Evolutionary conservation across 2,113 vertebrate species (phyloP).

Genomic region (Microcebus griseorufus): DNA sequence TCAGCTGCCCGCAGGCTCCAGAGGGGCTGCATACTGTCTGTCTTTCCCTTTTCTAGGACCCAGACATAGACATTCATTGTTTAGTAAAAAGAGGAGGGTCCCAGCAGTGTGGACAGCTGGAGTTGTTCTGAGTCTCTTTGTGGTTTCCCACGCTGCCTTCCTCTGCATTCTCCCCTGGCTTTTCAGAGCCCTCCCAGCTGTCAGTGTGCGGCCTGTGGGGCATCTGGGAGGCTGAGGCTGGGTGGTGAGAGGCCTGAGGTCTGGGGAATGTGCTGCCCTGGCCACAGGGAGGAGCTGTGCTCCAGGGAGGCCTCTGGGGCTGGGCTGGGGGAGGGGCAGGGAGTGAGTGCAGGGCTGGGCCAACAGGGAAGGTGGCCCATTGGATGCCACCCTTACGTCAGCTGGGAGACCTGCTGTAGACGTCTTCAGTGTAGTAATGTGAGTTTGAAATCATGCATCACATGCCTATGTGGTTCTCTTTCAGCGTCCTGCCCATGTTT

Average conservation of each 20-base stretch:
- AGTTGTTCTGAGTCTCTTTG: no score
- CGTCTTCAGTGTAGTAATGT: not conserved
- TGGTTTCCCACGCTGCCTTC: not conserved
- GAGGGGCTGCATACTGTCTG: not conserved
- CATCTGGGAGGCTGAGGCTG: fast-evolving
- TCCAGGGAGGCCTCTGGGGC: not conserved
- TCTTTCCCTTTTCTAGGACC: not conserved
- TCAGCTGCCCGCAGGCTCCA: not conserved
- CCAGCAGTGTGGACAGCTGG: no score
- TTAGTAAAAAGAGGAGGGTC: no score
- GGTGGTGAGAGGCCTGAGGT: not conserved
- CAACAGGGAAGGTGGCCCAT: fast-evolving
- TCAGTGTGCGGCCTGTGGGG: not conserved
- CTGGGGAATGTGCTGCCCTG: not conserved
- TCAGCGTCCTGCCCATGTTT: no score
- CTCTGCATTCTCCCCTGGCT: fast-evolving
- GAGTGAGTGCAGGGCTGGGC: no score
- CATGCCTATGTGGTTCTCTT: not conserved
- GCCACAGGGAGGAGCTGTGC: not conserved
- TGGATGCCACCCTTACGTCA: fast-evolving
- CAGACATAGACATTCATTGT: not conserved
- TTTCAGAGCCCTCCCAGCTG: not conserved
- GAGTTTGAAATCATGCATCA: not conserved
- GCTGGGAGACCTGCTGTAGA: no score
- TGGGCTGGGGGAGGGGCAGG: fast-evolving